These are phyloP conservation scores for Myotis davidii DNA, from an alignment of 2,113 vertebrate genomes.

Conservation along the genomic window DNA sequence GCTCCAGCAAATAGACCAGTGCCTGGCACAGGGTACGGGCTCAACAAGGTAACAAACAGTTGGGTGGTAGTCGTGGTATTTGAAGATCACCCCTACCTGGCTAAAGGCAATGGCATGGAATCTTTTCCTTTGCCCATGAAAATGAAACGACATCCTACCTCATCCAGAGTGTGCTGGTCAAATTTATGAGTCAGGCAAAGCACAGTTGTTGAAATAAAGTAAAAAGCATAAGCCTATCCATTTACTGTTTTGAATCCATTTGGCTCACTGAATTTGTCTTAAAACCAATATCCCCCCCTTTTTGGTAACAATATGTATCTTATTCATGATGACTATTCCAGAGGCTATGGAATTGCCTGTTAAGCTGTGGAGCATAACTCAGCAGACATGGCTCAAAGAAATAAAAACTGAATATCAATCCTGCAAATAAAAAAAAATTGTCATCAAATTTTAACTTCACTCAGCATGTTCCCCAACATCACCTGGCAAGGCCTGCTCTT, in stretches of 20 bases:
- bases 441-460: conserved; percentile 62
- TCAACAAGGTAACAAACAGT: not conserved
- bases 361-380: not conserved
- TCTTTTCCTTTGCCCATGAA: not conserved
- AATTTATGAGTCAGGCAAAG: not conserved
- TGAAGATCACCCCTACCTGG: not conserved
- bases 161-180: not conserved
- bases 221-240: not conserved
- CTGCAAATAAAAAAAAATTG: not conserved
- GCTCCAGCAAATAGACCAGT: not conserved
- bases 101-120: not conserved
- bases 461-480: not conserved
- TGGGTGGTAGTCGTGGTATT: not conserved
- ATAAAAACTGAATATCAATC: not conserved
- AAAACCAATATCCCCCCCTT: not conserved
- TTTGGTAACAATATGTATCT: not conserved
- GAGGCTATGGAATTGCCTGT: not conserved
- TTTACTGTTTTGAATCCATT: not conserved
- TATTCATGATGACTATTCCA: not conserved
- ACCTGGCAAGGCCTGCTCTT: conserved; percentile 22
- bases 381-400: conserved; percentile 1
- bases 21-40: not conserved
- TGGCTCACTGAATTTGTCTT: not conserved
- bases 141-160: not conserved
- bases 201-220: not conserved